These are phyloP conservation scores for Ormyrus thymus DNA, from an alignment of 2,888 invertebrate species.

Conservation along the genomic window DNA sequence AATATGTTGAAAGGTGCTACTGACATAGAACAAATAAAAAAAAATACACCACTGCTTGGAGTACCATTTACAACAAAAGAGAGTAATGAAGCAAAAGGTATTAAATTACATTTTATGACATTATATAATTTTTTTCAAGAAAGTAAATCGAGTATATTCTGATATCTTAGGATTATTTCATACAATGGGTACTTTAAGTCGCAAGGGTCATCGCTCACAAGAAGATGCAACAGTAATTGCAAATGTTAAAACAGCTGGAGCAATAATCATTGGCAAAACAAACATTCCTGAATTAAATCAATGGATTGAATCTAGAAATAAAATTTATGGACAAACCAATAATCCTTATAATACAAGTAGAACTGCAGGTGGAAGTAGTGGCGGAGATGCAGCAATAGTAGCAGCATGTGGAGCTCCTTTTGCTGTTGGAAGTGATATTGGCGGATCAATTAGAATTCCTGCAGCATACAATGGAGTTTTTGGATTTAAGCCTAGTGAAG, in stretches of 20 bases:
- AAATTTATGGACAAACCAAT: slow-evolving; percentile 89
- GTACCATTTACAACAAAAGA: slow-evolving; percentile 96
- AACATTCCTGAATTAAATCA: slow-evolving; percentile 96
- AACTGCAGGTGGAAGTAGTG: slow-evolving; percentile 94
- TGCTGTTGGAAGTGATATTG: slow-evolving; percentile 94
- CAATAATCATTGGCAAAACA: slow-evolving; percentile 90
- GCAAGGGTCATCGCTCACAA: slow-evolving; percentile 80
- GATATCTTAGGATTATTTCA: slow-evolving; percentile 76
- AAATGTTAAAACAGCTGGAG: slow-evolving; percentile 86
- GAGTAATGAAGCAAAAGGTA: slow-evolving; percentile 85
- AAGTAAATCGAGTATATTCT: background rate
- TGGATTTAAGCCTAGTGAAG: slow-evolving; percentile 87
- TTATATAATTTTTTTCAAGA: slow-evolving; percentile 1
- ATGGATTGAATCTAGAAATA: slow-evolving; percentile 93
- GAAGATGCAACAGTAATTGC: slow-evolving; percentile 88
- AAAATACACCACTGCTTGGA: slow-evolving; percentile 88
- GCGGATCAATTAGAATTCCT: slow-evolving; percentile 96
- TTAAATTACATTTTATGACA: slow-evolving; percentile 17
- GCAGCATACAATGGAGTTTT: slow-evolving; percentile 92
- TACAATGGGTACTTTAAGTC: slow-evolving; percentile 81
- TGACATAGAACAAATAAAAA: slow-evolving; percentile 80
- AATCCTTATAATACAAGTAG: slow-evolving; percentile 94
- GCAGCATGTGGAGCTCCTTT: slow-evolving; percentile 88
- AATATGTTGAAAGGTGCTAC: slow-evolving; percentile 78
- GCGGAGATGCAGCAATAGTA: slow-evolving; percentile 87